These are phyloP conservation scores for Rhagologus leucostigma DNA, from an alignment of 2,113 vertebrate species.

Conservation along the genomic window DNA sequence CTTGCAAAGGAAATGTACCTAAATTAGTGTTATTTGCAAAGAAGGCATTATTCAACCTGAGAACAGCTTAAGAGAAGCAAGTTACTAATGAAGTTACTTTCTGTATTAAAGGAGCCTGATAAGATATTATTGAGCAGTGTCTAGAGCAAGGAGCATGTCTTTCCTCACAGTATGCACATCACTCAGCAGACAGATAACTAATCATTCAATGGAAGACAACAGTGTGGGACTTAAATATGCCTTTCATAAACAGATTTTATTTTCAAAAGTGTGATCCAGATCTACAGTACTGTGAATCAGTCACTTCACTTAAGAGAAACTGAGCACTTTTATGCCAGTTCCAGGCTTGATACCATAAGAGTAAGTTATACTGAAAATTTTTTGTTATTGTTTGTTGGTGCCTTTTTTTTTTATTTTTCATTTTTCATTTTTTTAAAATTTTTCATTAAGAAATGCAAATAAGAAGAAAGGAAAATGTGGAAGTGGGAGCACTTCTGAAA, in stretches of 20 bases:
- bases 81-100: neutral
- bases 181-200: neutral
- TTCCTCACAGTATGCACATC: neutral
- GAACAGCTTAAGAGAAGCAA: slow-evolving; percentile 21
- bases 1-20: slow-evolving; percentile 41
- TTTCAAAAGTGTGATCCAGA: neutral
- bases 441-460: neutral
- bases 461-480: neutral
- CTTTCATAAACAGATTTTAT: neutral
- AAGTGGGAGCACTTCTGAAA: neutral
- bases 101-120: neutral
- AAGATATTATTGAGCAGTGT: neutral
- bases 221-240: neutral
- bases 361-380: neutral
- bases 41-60: slow-evolving; percentile 49
- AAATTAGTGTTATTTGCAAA: slow-evolving; percentile 30
- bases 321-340: neutral
- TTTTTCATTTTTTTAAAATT: too few relatives aligned
- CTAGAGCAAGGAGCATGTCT: neutral
- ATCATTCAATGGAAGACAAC: neutral
- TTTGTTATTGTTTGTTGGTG: neutral
- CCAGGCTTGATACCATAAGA: neutral
- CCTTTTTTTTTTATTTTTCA: fast-evolving
- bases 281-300: neutral
- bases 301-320: neutral